Evolutionary conservation across 1,140 invertebrate genomes (phyloP).

Genomic region (Campoletis sonorensis): DNA sequence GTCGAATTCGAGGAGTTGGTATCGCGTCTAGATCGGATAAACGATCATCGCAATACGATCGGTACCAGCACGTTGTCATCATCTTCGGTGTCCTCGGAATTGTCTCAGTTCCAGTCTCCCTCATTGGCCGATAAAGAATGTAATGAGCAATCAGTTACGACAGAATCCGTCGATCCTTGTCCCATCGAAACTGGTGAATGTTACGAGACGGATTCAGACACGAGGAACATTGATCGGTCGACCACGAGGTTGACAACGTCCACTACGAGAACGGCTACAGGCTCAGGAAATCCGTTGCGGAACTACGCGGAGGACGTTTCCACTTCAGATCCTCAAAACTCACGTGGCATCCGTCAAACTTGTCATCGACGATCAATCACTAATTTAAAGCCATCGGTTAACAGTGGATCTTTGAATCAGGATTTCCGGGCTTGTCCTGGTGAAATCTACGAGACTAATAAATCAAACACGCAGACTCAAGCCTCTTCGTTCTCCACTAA

Average conservation of each 20-base stretch:
- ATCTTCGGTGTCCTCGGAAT: slow-evolving; percentile 12
- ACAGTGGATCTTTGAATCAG: background rate
- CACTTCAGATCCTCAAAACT: background rate
- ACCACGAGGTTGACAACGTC: background rate
- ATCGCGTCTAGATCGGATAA: slow-evolving; percentile 71
- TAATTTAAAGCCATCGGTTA: background rate
- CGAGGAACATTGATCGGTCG: slow-evolving; percentile 9
- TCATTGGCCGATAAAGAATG: background rate
- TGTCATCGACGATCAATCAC: background rate
- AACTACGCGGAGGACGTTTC: background rate
- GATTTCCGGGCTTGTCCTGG: background rate
- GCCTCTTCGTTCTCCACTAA: slow-evolving; percentile 8
- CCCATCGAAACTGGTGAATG: background rate
- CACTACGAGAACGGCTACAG: background rate
- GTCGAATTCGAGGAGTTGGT: slow-evolving; percentile 73
- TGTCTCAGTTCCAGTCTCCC: background rate
- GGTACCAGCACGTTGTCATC: slow-evolving; percentile 16
- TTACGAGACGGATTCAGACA: background rate
- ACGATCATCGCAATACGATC: slow-evolving; percentile 55
- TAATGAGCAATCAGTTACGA: background rate
- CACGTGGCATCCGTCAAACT: background rate
- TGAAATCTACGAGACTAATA: background rate
- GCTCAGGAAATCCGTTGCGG: background rate
- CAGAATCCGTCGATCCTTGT: background rate
- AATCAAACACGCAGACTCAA: background rate